These are phyloP conservation scores for Siniperca scherzeri DNA, from an alignment of 2,797 vertebrate genomes.

Conservation along the genomic window DNA sequence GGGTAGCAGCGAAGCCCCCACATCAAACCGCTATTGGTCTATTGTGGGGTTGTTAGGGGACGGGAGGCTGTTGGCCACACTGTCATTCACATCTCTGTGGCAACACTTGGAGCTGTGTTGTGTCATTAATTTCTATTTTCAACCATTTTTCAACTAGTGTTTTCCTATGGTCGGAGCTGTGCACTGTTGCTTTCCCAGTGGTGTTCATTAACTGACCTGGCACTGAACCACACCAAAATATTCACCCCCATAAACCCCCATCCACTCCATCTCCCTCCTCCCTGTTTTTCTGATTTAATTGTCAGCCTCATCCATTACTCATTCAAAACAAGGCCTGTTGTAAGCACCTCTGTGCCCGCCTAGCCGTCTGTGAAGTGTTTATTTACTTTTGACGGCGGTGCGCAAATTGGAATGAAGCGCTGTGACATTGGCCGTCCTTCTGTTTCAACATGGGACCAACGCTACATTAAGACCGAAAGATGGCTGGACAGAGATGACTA, in stretches of 20 bases:
- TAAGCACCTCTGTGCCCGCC: slow-evolving; percentile 63
- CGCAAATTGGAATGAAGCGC: slow-evolving; percentile 70
- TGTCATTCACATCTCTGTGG: slow-evolving; percentile 50
- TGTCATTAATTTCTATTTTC: slow-evolving; percentile 76
- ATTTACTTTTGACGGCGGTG: slow-evolving; percentile 70
- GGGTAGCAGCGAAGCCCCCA: slow-evolving; percentile 39
- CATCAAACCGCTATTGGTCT: slow-evolving; percentile 51
- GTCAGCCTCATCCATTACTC: slow-evolving; percentile 71
- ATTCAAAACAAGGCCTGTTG: slow-evolving; percentile 72
- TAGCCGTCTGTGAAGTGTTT: slow-evolving; percentile 69
- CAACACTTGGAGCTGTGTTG: slow-evolving; percentile 43
- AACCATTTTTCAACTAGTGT: slow-evolving; percentile 43
- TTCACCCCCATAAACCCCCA: slow-evolving; percentile 46
- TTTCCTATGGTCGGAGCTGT: slow-evolving; percentile 32
- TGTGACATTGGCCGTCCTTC: slow-evolving; percentile 75
- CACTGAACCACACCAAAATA: slow-evolving; percentile 64
- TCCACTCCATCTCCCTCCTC: not conserved
- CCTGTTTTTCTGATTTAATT: slow-evolving; percentile 61
- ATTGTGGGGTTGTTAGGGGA: slow-evolving; percentile 50
- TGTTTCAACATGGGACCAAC: slow-evolving; percentile 54
- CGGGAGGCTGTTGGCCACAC: slow-evolving; percentile 27
- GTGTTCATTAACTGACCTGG: slow-evolving; percentile 77
- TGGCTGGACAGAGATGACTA: slow-evolving; percentile 11
- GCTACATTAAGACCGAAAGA: slow-evolving; percentile 40
- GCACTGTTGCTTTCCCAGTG: slow-evolving; percentile 48